Evolutionary conservation across 2,888 invertebrate species (phyloP).

Genomic region (Actias luna): DNA sequence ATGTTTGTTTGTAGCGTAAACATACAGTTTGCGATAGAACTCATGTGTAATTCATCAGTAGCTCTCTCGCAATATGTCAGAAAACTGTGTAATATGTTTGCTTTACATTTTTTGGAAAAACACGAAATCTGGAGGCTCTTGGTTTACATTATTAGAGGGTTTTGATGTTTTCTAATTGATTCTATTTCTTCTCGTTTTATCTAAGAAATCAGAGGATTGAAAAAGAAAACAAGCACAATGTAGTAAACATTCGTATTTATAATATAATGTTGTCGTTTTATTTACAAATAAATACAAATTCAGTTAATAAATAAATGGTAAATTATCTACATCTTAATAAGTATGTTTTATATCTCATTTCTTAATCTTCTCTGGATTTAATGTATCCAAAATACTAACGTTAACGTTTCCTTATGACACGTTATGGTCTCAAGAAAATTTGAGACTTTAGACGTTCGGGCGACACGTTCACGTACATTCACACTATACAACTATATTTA

Average conservation of each 20-base stretch:
- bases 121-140: background rate
- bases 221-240: constrained; percentile 74
- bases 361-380: constrained; percentile 79
- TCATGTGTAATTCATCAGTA: constrained; percentile 6
- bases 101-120: background rate
- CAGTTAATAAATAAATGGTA: constrained; percentile 83
- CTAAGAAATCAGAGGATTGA: constrained; percentile 22
- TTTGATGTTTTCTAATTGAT: background rate
- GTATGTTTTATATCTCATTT: constrained; percentile 81
- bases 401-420: constrained; percentile 80
- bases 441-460: constrained; percentile 80
- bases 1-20: background rate
- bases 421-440: constrained; percentile 80
- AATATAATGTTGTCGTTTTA: constrained; percentile 81
- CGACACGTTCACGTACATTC: constrained; percentile 82
- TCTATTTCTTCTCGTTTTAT: background rate
- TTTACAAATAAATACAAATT: constrained; percentile 83
- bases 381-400: constrained; percentile 80
- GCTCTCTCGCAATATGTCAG: background rate
- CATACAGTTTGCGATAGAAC: background rate
- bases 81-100: background rate
- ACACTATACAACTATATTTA: constrained; percentile 82
- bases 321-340: constrained; percentile 82
- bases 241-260: constrained; percentile 82
- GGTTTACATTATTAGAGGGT: background rate